These are phyloP conservation scores for Poecilia velifera DNA, from an alignment of 2,797 vertebrate species.

Conservation along the genomic window DNA sequence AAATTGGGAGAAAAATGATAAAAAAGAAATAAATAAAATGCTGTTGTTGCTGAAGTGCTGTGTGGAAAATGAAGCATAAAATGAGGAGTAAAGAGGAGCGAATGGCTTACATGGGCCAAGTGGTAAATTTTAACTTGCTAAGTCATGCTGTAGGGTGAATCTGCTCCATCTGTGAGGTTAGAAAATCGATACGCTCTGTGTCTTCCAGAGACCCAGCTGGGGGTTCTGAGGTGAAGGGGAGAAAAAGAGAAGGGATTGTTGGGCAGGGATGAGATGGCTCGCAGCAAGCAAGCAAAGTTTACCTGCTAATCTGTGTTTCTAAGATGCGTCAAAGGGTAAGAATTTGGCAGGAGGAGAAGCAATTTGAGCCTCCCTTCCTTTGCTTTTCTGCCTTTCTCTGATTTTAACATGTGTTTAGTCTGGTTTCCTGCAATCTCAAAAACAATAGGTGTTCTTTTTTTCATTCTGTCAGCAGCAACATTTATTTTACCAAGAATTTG, in stretches of 20 bases:
- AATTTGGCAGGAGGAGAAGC: constrained; percentile 12
- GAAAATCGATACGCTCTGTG: constrained; percentile 51
- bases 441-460: constrained; percentile 20
- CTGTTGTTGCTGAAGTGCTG: constrained; percentile 7
- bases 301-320: constrained; percentile 24
- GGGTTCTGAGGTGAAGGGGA: constrained; percentile 24
- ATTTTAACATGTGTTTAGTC: constrained; percentile 23
- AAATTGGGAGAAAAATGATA: constrained; percentile 8
- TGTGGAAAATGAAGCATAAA: constrained; percentile 12
- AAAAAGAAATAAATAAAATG: background rate
- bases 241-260: background rate
- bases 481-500: constrained; percentile 56
- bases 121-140: constrained; percentile 51
- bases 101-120: constrained; percentile 52
- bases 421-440: constrained; percentile 10
- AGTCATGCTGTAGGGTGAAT: constrained; percentile 59
- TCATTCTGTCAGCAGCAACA: constrained; percentile 35
- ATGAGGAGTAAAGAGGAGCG: constrained; percentile 39
- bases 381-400: constrained; percentile 5
- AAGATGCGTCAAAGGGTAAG: constrained; percentile 22
- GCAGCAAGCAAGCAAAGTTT: constrained; percentile 23
- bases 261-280: constrained; percentile 5
- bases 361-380: constrained; percentile 9
- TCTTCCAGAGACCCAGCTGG: constrained; percentile 38
- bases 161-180: constrained; percentile 58